Conservation (phyloP, 2,797 vertebrate genomes). For the Sebastes hubbsi region DNA sequence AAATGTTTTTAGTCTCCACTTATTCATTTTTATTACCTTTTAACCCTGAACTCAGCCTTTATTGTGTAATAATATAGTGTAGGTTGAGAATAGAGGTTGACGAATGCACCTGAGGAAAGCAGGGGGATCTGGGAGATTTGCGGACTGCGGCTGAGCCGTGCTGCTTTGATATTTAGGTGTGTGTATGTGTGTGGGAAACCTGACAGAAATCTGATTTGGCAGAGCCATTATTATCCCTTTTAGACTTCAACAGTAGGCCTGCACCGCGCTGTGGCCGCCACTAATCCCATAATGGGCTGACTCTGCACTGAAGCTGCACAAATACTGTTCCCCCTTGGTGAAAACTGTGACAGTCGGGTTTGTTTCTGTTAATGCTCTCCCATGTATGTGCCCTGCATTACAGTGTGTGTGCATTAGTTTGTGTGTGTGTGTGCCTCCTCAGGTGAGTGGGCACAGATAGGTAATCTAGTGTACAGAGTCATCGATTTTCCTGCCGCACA, state of each 20-base stretch:
- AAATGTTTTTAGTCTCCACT: slow-evolving; percentile 18
- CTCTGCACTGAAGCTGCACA: slow-evolving; percentile 64
- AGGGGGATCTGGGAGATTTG: slow-evolving; percentile 49
- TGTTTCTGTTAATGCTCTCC: slow-evolving; percentile 60
- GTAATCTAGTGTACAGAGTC: slow-evolving; percentile 79
- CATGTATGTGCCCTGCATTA: slow-evolving; percentile 42
- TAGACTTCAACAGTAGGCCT: slow-evolving; percentile 63
- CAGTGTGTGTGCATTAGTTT: slow-evolving; percentile 41
- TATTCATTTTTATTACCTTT: slow-evolving; percentile 46
- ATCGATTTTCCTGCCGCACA: slow-evolving; percentile 74
- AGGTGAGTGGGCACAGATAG: slow-evolving; percentile 77
- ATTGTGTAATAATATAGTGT: slow-evolving; percentile 33
- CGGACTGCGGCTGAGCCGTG: slow-evolving; percentile 24
- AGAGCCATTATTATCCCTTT: slow-evolving; percentile 70
- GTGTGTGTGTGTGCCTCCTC: slow-evolving; percentile 50
- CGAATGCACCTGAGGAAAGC: slow-evolving; percentile 36
- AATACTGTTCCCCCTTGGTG: slow-evolving; percentile 51
- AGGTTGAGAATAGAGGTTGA: background rate
- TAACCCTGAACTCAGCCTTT: slow-evolving; percentile 29
- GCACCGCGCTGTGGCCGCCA: slow-evolving; percentile 41
- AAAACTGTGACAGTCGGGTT: slow-evolving; percentile 57
- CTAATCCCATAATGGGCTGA: slow-evolving; percentile 77
- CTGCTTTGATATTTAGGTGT: slow-evolving; percentile 34
- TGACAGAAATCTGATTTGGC: slow-evolving; percentile 72
- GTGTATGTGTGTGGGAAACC: slow-evolving; percentile 49